Evolutionary conservation across 2,888 invertebrate genomes (phyloP).

Genomic region (Amphipyra tragopoginis): DNA sequence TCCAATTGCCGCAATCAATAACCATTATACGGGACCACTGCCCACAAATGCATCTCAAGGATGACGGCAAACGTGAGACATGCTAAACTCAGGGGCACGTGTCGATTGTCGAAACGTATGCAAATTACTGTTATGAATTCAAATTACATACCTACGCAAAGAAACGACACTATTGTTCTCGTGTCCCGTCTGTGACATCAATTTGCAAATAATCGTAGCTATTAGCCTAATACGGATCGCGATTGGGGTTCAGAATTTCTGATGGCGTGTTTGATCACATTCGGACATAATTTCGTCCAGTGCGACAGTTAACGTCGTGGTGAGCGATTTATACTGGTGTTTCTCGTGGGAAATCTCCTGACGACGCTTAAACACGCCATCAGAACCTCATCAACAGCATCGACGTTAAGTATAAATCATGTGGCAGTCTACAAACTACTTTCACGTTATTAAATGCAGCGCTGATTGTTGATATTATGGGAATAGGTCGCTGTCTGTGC

Average conservation of each 20-base stretch:
- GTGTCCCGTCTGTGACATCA: slow-evolving; percentile 63
- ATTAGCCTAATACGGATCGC: slow-evolving; percentile 69
- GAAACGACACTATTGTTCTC: slow-evolving; percentile 73
- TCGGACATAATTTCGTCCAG: slow-evolving; percentile 48
- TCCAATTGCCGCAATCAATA: slow-evolving; percentile 69
- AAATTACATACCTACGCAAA: slow-evolving; percentile 65
- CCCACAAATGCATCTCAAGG: slow-evolving; percentile 72
- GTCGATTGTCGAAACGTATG: slow-evolving; percentile 70
- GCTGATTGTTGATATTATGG: slow-evolving; percentile 54
- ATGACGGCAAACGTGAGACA: slow-evolving; percentile 53
- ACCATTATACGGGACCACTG: slow-evolving; percentile 64
- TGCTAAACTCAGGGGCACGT: slow-evolving; percentile 55
- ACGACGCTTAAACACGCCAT: slow-evolving; percentile 60
- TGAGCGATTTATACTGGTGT: slow-evolving; percentile 39
- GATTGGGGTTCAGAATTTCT: slow-evolving; percentile 59
- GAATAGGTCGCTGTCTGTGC: slow-evolving; percentile 48
- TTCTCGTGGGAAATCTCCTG: slow-evolving; percentile 71
- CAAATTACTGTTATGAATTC: slow-evolving; percentile 73
- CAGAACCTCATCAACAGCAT: slow-evolving; percentile 70
- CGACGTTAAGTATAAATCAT: slow-evolving; percentile 57
- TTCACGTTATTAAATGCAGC: slow-evolving; percentile 56
- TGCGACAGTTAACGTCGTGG: slow-evolving; percentile 33
- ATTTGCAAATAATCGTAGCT: slow-evolving; percentile 76
- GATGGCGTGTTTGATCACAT: slow-evolving; percentile 50
- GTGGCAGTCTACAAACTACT: slow-evolving; percentile 50